Evolutionary conservation across 2,888 invertebrate genomes (phyloP).

Genomic region (Apotomis turbidana): DNA sequence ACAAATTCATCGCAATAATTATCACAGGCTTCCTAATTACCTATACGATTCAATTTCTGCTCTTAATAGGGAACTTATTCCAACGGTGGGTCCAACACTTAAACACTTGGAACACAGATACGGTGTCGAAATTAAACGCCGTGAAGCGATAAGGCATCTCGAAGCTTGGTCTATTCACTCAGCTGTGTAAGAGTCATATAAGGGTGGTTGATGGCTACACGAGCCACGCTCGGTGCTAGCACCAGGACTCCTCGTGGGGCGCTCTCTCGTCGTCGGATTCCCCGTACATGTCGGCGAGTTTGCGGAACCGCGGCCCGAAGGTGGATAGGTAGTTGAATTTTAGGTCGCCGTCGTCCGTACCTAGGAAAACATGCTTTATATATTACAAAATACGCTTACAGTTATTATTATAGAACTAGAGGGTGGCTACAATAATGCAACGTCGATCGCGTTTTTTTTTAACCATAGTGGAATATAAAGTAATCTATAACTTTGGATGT

Average conservation of each 20-base stretch:
- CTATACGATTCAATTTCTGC: slow-evolving; percentile 44
- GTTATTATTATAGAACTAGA: no score
- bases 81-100: slow-evolving; percentile 59
- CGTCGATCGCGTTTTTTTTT: no score
- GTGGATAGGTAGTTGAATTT: slow-evolving; percentile 97
- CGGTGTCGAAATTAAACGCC: slow-evolving; percentile 47
- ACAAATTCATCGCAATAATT: slow-evolving; percentile 49
- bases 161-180: slow-evolving; percentile 52
- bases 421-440: no score
- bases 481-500: no score
- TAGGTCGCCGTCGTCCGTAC: slow-evolving; percentile 95
- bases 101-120: slow-evolving; percentile 48
- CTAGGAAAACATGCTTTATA: slow-evolving; percentile 58
- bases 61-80: slow-evolving; percentile 44
- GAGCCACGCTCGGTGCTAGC: slow-evolving; percentile 85
- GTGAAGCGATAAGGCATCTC: slow-evolving; percentile 71
- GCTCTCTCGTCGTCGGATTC: slow-evolving; percentile 93
- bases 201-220: slow-evolving; percentile 68
- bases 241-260: slow-evolving; percentile 92
- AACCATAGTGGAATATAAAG: no score
- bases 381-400: background rate
- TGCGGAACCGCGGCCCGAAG: slow-evolving; percentile 98
- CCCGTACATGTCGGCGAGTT: slow-evolving; percentile 97
- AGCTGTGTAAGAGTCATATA: slow-evolving; percentile 51
- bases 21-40: slow-evolving; percentile 59